Evolutionary conservation across 2,113 vertebrate species (phyloP).

Genomic region (Formicarius rufipectus): DNA sequence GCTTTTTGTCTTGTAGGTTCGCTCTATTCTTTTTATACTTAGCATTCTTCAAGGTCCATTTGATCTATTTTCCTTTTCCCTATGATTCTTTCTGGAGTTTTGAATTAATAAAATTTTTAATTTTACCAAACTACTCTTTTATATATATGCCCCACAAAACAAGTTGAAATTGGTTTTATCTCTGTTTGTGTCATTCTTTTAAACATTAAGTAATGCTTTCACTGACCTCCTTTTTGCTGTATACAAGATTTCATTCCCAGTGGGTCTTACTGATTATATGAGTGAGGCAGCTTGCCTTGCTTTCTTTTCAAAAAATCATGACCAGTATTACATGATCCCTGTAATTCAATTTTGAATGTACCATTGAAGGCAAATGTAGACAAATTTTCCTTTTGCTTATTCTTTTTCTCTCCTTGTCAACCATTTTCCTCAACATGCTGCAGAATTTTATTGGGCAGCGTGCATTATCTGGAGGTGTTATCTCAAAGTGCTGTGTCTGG

Average conservation of each 20-base stretch:
- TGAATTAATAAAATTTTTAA: not conserved
- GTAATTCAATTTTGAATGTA: not conserved
- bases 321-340: accelerated
- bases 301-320: not conserved
- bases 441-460: not conserved
- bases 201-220: not conserved
- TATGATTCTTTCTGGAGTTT: not conserved
- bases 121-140: not conserved
- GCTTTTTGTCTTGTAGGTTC: not conserved
- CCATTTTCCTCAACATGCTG: not conserved
- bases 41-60: not conserved
- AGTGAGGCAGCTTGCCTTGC: not conserved
- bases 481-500: not conserved
- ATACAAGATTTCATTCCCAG: not conserved
- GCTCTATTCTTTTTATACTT: not conserved
- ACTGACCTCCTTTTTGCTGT: not conserved
- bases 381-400: not conserved
- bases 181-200: not conserved
- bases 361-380: not conserved
- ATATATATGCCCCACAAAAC: not conserved
- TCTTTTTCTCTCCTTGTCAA: not conserved
- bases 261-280: not conserved
- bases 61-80: not conserved
- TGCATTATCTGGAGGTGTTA: not conserved
- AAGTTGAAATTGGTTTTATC: not conserved